Evolutionary conservation across 2,797 vertebrate species (phyloP).

Genomic region (Columba guinea): DNA sequence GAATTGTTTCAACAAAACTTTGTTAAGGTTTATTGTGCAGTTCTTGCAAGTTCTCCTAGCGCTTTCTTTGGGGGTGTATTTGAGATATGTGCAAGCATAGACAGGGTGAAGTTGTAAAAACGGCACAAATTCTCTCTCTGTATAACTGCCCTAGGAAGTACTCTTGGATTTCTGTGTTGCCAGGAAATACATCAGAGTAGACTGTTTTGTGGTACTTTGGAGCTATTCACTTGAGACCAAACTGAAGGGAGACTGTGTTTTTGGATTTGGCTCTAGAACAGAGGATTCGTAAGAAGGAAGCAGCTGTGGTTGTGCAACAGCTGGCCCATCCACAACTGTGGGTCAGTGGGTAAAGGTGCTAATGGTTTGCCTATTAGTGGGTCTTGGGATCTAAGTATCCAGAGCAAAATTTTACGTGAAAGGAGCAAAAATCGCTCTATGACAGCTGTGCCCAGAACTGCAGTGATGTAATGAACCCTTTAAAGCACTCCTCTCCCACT

Average conservation of each 20-base stretch:
- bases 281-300: not conserved
- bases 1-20: not conserved
- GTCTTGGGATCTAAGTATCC: not conserved
- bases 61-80: accelerated
- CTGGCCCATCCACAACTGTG: not conserved
- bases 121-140: not conserved
- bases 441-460: not conserved
- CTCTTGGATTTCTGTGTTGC: not conserved
- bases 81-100: not conserved
- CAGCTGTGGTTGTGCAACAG: not conserved
- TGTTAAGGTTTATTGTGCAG: not conserved
- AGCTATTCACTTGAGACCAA: not conserved
- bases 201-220: not conserved
- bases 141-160: not conserved
- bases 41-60: not conserved
- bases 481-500: not conserved
- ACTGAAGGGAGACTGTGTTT: not conserved
- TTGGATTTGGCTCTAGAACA: not conserved
- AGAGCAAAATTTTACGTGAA: not conserved
- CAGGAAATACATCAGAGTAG: not conserved
- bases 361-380: not conserved
- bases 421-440: not conserved
- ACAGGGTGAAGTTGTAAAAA: not conserved
- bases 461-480: not conserved
- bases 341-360: not conserved